Evolutionary conservation across 2,888 invertebrate species (phyloP).

Genomic region (Clistopyga incitator): DNA sequence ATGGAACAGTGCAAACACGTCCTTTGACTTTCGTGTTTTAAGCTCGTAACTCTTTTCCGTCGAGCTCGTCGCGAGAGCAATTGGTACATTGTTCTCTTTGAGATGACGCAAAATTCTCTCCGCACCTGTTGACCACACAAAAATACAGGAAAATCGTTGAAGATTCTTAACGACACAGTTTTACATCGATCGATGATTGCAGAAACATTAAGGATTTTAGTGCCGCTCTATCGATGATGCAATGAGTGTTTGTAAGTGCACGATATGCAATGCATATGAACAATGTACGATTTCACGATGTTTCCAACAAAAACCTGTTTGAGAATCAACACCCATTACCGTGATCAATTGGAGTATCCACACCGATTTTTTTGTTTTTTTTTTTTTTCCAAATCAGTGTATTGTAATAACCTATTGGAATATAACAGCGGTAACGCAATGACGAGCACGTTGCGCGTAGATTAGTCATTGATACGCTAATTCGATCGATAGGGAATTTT

Average conservation of each 20-base stretch:
- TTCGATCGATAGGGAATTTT: constrained; percentile 5
- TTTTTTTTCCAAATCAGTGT: constrained; percentile 5
- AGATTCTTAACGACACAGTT: neutral
- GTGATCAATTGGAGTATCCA: constrained; percentile 3
- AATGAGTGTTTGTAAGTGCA: constrained; percentile 34
- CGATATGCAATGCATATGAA: constrained; percentile 35
- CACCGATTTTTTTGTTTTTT: constrained; percentile 6
- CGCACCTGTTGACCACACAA: constrained; percentile 83
- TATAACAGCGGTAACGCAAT: neutral
- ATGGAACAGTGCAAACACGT: constrained; percentile 85
- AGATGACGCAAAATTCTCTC: constrained; percentile 88
- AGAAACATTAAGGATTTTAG: constrained; percentile 46
- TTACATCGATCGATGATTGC: constrained; percentile 20
- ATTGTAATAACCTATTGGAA: constrained; percentile 11
- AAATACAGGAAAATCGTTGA: constrained; percentile 18
- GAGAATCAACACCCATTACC: constrained; percentile 31
- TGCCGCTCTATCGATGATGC: constrained; percentile 54
- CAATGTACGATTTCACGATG: constrained; percentile 4
- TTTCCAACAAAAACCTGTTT: constrained; percentile 28
- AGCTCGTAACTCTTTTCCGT: constrained; percentile 86
- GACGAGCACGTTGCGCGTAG: neutral
- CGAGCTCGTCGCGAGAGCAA: constrained; percentile 90
- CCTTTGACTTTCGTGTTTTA: constrained; percentile 85
- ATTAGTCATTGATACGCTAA: constrained; percentile 20
- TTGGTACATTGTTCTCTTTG: constrained; percentile 87